A percentile compares a stretch with the other conserved stretches of the same genome.
These are phyloP conservation scores for Poecilia gillii DNA, from an alignment of 2,797 vertebrate species.

Conservation along the genomic window DNA sequence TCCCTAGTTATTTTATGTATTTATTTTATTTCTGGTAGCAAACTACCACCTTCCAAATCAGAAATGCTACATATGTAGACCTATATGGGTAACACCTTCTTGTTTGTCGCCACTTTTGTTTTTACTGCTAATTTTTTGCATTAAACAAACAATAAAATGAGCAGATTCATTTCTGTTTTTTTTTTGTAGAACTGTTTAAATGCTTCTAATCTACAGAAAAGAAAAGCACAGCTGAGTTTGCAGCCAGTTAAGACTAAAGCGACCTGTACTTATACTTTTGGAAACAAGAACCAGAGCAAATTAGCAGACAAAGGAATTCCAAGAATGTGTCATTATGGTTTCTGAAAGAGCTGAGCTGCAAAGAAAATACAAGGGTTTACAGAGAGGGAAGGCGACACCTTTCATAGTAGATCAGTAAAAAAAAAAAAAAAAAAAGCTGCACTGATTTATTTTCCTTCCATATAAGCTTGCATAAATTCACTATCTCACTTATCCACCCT, in stretches of 20 bases:
- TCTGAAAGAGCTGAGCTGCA: conserved; percentile 33
- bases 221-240: conserved; percentile 3
- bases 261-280: conserved; percentile 27
- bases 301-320: conserved; percentile 45
- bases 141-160: background rate
- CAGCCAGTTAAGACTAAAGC: background rate
- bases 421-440: conserved; percentile 6
- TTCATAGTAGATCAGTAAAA: conserved; percentile 1
- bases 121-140: background rate
- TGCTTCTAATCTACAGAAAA: conserved; percentile 2
- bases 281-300: conserved; percentile 40
- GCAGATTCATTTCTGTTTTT: background rate
- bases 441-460: conserved; percentile 18
- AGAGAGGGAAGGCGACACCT: conserved; percentile 30
- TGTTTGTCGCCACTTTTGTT: background rate
- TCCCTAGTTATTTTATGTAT: background rate
- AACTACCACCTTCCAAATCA: background rate
- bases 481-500: background rate
- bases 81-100: background rate
- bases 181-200: background rate
- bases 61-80: background rate
- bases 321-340: conserved; percentile 58
- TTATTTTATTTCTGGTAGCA: background rate
- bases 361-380: conserved; percentile 39
- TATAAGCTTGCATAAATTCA: conserved; percentile 7